These are phyloP conservation scores for Xestia c-nigrum DNA, from an alignment of 2,888 invertebrate species.

Conservation along the genomic window DNA sequence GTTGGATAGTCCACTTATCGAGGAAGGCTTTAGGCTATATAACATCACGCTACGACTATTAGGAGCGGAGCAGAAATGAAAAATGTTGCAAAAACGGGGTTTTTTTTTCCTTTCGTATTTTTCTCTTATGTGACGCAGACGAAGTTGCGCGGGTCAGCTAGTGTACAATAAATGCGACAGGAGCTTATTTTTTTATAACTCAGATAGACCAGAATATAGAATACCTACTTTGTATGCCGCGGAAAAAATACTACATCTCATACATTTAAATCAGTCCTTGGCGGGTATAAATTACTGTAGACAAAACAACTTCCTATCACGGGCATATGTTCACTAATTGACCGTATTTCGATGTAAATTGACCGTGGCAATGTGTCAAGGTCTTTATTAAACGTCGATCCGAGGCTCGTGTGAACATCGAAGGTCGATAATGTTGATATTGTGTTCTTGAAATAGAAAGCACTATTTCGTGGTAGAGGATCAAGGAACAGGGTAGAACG, in stretches of 20 bases:
- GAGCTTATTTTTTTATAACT: neutral
- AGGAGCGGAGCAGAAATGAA: too few relatives aligned
- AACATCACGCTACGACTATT: too few relatives aligned
- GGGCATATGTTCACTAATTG: constrained; percentile 19
- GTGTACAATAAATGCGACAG: neutral
- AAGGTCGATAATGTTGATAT: constrained; percentile 28
- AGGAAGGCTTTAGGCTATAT: too few relatives aligned
- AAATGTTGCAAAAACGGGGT: too few relatives aligned
- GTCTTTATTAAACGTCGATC: constrained; percentile 25
- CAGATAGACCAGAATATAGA: neutral
- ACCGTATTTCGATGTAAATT: constrained; percentile 23
- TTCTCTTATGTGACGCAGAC: too few relatives aligned
- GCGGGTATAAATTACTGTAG: neutral
- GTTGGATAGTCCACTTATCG: too few relatives aligned
- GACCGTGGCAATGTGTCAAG: constrained; percentile 50
- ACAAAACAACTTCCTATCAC: constrained; percentile 23
- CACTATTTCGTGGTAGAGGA: too few relatives aligned
- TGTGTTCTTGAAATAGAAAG: constrained; percentile 21
- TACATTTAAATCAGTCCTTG: neutral
- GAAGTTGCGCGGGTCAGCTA: too few relatives aligned
- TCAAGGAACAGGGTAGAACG: too few relatives aligned
- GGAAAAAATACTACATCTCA: neutral
- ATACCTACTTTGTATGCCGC: neutral
- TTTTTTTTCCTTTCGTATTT: too few relatives aligned
- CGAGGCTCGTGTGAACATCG: constrained; percentile 29